A percentile compares a stretch with the other conserved stretches of the same genome.
Conservation (phyloP, 2,888 invertebrate species). For the Meandrusa payeni region DNA sequence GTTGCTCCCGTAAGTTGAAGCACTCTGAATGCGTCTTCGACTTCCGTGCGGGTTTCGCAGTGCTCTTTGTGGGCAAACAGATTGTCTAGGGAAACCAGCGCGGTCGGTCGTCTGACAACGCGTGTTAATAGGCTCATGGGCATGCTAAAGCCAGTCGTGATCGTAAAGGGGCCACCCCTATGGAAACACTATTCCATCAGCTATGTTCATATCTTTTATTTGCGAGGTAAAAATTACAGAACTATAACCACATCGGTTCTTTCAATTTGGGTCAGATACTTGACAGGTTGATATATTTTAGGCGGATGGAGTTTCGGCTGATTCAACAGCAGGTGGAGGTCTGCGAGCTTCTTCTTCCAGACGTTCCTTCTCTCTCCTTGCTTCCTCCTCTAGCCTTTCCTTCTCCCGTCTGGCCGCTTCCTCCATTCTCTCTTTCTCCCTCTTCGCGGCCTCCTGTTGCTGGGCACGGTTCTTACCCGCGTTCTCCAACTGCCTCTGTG, state of each 20-base stretch:
- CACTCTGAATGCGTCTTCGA: slow-evolving; percentile 94
- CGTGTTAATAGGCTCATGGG: slow-evolving; percentile 39
- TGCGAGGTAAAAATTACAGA: slow-evolving; percentile 43
- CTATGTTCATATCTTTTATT: slow-evolving; percentile 48
- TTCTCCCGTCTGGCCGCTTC: slow-evolving; percentile 28
- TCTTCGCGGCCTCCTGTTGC: slow-evolving; percentile 30
- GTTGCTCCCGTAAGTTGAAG: slow-evolving; percentile 53
- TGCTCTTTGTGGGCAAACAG: slow-evolving; percentile 94
- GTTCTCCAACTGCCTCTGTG: slow-evolving; percentile 50
- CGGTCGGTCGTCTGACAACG: slow-evolving; percentile 39
- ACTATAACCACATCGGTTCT: not conserved
- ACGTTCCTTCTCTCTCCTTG: slow-evolving; percentile 35
- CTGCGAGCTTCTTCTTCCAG: slow-evolving; percentile 33
- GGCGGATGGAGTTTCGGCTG: slow-evolving; percentile 19
- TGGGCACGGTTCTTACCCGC: slow-evolving; percentile 36
- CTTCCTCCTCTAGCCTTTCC: slow-evolving; percentile 32
- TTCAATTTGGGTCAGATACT: not conserved
- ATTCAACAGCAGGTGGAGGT: slow-evolving; percentile 9
- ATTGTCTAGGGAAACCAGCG: slow-evolving; percentile 84
- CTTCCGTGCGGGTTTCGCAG: slow-evolving; percentile 94
- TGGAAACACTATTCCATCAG: slow-evolving; percentile 70
- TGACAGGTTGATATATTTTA: not conserved
- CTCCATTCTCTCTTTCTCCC: slow-evolving; percentile 47
- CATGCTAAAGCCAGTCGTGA: slow-evolving; percentile 38
- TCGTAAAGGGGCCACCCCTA: slow-evolving; percentile 29